Evolutionary conservation across 2,797 vertebrate genomes (phyloP).

Genomic region (Falco cherrug): DNA sequence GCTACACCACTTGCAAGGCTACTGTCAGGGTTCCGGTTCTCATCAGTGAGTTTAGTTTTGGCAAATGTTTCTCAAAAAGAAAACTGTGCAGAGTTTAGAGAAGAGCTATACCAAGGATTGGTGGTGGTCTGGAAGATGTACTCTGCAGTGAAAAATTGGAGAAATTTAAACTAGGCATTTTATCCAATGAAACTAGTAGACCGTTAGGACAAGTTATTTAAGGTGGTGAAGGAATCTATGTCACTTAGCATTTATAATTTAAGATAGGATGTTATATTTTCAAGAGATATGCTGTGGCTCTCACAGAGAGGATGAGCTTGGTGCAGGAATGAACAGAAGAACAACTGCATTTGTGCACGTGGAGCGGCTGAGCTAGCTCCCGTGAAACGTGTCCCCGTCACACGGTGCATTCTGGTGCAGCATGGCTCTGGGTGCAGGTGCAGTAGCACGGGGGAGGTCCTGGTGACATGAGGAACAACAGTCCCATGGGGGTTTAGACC

Average conservation of each 20-base stretch:
- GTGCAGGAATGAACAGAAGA: not conserved
- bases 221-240: not conserved
- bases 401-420: rapidly evolving
- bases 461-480: rapidly evolving
- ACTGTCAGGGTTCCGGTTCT: not conserved
- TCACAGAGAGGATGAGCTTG: not conserved
- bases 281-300: not conserved
- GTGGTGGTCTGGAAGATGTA: not conserved
- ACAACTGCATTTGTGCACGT: not conserved
- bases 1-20: not conserved
- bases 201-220: not conserved
- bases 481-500: not conserved
- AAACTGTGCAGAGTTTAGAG: not conserved
- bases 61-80: not conserved
- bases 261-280: not conserved
- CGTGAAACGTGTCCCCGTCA: rapidly evolving
- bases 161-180: not conserved
- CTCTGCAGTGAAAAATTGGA: not conserved
- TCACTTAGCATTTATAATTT: not conserved
- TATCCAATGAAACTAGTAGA: not conserved
- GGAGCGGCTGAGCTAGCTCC: not conserved
- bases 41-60: not conserved
- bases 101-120: not conserved
- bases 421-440: too few species aligned
- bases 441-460: not conserved